Evolutionary conservation across 2,797 vertebrate genomes (phyloP).

Genomic region (Naso thynnoides): DNA sequence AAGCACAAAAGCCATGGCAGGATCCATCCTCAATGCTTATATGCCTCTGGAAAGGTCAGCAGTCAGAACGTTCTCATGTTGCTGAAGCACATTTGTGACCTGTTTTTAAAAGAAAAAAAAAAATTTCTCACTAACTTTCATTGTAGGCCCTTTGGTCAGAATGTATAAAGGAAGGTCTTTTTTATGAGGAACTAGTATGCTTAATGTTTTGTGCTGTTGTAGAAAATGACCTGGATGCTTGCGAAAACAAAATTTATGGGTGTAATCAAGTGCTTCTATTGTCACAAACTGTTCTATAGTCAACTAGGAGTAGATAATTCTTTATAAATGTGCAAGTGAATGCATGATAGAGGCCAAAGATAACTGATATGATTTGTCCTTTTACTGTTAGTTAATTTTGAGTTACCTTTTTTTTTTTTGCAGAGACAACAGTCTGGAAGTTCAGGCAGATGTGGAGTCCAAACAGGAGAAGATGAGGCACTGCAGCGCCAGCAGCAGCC

Average conservation of each 20-base stretch:
- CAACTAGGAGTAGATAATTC: too few species aligned
- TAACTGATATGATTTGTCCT: background rate
- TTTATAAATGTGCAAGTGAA: background rate
- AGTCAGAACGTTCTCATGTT: background rate
- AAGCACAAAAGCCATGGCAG: conserved; percentile 98
- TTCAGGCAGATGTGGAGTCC: conserved; percentile 94
- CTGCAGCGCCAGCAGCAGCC: conserved; percentile 93
- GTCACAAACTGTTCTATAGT: too few species aligned
- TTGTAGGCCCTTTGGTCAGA: background rate
- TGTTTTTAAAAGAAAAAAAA: background rate
- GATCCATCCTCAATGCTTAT: conserved; percentile 96
- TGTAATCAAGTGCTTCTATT: too few species aligned
- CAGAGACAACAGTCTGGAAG: conserved; percentile 95
- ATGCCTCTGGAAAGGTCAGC: conserved; percentile 94
- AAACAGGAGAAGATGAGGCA: conserved; percentile 91
- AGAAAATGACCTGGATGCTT: too few species aligned
- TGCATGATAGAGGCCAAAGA: background rate
- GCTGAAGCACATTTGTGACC: background rate
- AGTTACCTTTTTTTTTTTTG: conserved; percentile 26
- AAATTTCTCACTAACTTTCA: background rate
- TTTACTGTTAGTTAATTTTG: background rate
- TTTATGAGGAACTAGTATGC: too few species aligned
- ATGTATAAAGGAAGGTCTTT: conserved; percentile 13
- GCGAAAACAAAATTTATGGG: too few species aligned
- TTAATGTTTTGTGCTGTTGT: background rate